These are phyloP conservation scores for Anoura caudifer DNA, from an alignment of 2,113 vertebrate genomes.

Conservation along the genomic window DNA sequence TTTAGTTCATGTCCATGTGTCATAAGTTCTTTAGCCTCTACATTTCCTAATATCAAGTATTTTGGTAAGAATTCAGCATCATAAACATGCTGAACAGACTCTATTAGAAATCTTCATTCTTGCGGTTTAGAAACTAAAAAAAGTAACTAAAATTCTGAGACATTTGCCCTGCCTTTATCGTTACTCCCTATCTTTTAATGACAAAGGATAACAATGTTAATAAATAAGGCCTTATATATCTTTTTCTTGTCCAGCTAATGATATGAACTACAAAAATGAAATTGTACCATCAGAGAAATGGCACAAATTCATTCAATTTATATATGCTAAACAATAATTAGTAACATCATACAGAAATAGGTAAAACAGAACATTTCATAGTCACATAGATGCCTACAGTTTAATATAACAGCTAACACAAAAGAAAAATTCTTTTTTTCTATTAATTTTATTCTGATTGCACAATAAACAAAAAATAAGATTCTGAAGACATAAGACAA, in stretches of 20 bases:
- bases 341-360: slow-evolving; percentile 64
- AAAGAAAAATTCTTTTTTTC: slow-evolving; percentile 62
- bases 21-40: no score
- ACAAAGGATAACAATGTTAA: slow-evolving; percentile 51
- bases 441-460: slow-evolving; percentile 58
- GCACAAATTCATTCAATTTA: slow-evolving; percentile 51
- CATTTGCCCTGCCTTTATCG: not conserved
- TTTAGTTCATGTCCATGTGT: no score
- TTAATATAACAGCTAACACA: slow-evolving; percentile 57
- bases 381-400: slow-evolving; percentile 63
- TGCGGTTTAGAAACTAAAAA: not conserved
- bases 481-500: not conserved
- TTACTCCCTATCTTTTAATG: slow-evolving; percentile 48
- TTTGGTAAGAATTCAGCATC: not conserved
- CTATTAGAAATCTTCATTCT: not conserved
- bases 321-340: slow-evolving; percentile 75
- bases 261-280: slow-evolving; percentile 65
- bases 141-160: not conserved
- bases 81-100: not conserved
- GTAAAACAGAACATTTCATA: slow-evolving; percentile 72
- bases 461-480: slow-evolving; percentile 49
- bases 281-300: slow-evolving; percentile 4
- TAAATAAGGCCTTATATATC: not conserved
- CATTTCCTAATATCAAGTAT: not conserved
- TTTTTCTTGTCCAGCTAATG: slow-evolving; percentile 46